Conservation (phyloP, 1,140 invertebrate species). For the Oncopodura yosiiana region DNA sequence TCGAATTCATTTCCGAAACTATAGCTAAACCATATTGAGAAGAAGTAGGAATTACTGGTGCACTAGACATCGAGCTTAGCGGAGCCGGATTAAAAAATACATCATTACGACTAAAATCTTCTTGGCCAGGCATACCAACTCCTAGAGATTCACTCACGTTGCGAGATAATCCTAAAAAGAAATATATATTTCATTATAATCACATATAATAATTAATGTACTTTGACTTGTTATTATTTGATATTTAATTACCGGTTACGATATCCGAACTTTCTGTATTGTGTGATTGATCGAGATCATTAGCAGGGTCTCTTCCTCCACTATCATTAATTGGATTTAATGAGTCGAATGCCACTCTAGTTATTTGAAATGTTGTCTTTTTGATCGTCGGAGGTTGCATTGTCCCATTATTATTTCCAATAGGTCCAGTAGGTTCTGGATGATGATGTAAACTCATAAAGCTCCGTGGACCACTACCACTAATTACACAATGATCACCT, state of each 20-base stretch:
- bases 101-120: conserved; percentile 65
- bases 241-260: conserved; percentile 30
- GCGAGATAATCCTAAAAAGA: conserved; percentile 19
- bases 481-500: neutral
- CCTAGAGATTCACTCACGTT: conserved; percentile 25
- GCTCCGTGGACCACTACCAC: conserved; percentile 4
- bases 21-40: conserved; percentile 72
- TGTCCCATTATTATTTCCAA: neutral
- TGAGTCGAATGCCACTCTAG: conserved; percentile 69
- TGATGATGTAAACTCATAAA: neutral
- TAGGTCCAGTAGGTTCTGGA: conserved; percentile 6
- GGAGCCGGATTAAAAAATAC: conserved; percentile 65
- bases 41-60: conserved; percentile 70
- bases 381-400: conserved; percentile 40
- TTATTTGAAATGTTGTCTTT: conserved; percentile 87
- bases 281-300: conserved; percentile 86
- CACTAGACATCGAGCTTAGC: conserved; percentile 57
- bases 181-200: neutral
- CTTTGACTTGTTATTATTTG: no score
- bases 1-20: conserved; percentile 51
- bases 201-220: neutral
- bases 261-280: conserved; percentile 62
- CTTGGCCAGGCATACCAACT: conserved; percentile 44
- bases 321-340: conserved; percentile 69
- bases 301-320: conserved; percentile 81